Conservation (phyloP, 1,140 invertebrate genomes). For the Eubasilissa regina region DNA sequence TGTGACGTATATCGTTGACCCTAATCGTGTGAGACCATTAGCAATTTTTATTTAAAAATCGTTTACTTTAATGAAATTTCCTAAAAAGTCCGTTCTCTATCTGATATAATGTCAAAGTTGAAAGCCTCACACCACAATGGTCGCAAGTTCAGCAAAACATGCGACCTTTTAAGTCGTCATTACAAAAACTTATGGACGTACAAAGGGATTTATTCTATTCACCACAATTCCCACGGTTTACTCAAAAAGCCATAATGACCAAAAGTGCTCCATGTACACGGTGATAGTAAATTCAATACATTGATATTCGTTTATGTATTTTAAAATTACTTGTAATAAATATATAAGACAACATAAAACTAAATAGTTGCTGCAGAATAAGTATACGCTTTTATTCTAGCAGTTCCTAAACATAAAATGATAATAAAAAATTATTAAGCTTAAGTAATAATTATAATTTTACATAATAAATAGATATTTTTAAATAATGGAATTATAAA, state of each 20-base stretch:
- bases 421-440: no score
- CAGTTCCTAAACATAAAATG: no score
- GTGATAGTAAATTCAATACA: neutral
- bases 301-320: no score
- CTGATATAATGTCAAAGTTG: slow-evolving; percentile 13
- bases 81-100: neutral
- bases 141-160: slow-evolving; percentile 5
- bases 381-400: no score
- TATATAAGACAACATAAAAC: no score
- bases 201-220: slow-evolving; percentile 12
- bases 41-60: neutral
- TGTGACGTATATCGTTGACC: no score
- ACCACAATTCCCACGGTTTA: slow-evolving; percentile 6
- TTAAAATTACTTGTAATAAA: no score
- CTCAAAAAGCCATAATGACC: slow-evolving; percentile 18
- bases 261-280: slow-evolving; percentile 2
- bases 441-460: no score
- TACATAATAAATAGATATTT: no score
- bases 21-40: no score
- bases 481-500: no score
- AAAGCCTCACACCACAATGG: slow-evolving; percentile 11
- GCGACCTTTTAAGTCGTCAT: slow-evolving; percentile 28
- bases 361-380: no score
- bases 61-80: neutral
- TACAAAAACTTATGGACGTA: slow-evolving; percentile 18